Evolutionary conservation across 2,888 invertebrate genomes (phyloP).

Genomic region (Leistus spinibarbis): DNA sequence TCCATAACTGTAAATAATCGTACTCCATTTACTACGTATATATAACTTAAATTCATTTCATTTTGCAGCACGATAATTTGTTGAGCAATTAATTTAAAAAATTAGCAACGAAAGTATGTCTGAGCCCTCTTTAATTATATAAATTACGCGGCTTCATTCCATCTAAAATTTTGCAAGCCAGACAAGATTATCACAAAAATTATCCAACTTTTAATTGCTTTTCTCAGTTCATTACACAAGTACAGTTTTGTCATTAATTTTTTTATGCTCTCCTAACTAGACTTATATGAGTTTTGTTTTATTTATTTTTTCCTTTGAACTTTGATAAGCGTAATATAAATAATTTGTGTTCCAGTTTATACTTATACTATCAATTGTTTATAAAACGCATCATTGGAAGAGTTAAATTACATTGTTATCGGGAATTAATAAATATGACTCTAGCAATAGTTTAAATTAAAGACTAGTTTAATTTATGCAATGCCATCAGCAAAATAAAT

Average conservation of each 20-base stretch:
- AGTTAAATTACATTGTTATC: neutral
- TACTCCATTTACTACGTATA: neutral
- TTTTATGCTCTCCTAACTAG: neutral
- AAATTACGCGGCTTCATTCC: neutral
- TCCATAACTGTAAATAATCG: neutral
- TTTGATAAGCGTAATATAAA: neutral
- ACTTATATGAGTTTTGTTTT: too few species aligned
- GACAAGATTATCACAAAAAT: slow-evolving; percentile 1
- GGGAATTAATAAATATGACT: too few species aligned
- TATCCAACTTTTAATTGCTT: neutral
- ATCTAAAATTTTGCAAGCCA: neutral
- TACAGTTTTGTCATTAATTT: neutral
- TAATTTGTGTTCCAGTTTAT: neutral
- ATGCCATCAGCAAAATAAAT: neutral
- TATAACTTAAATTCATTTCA: neutral
- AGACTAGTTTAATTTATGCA: neutral
- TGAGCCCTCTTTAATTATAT: neutral
- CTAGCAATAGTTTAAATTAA: too few species aligned
- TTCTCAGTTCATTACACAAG: neutral
- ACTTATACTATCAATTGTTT: neutral
- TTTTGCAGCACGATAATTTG: neutral
- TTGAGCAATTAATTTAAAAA: neutral
- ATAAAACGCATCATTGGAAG: neutral
- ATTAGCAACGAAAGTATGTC: neutral
- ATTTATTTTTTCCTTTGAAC: neutral